Evolutionary conservation across 2,888 invertebrate species (phyloP).

Genomic region (Drosophila affinis): DNA sequence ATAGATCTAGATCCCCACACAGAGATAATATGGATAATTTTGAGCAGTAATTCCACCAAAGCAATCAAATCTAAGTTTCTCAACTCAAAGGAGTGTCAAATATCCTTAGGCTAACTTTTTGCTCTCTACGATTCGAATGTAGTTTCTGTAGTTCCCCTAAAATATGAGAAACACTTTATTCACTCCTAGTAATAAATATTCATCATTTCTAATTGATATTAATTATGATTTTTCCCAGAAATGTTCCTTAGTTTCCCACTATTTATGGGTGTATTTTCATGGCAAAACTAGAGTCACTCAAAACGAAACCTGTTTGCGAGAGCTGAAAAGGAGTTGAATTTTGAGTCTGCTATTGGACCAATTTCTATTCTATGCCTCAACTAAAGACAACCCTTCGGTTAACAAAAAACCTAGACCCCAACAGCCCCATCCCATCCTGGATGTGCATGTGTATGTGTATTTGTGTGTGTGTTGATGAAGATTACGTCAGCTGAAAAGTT

Average conservation of each 20-base stretch:
- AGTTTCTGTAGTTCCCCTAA: no score
- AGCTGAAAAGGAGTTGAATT: conserved; percentile 8
- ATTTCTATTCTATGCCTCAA: conserved; percentile 14
- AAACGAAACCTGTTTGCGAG: conserved; percentile 5
- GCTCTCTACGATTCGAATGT: no score
- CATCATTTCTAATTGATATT: no score
- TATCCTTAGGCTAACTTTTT: not conserved
- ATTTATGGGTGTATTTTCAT: not conserved
- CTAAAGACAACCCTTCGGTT: conserved; percentile 16
- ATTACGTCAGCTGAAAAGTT: conserved; percentile 79
- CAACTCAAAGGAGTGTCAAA: not conserved
- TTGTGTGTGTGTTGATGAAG: conserved; percentile 72
- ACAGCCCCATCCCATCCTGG: conserved; percentile 7
- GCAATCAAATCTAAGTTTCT: no score
- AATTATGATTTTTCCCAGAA: not conserved
- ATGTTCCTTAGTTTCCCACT: not conserved
- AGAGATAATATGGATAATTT: no score
- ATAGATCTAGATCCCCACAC: no score
- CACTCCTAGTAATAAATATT: no score
- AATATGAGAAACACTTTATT: no score
- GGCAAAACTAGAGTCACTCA: conserved; percentile 17
- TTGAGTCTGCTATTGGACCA: conserved; percentile 17
- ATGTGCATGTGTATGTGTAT: conserved; percentile 21
- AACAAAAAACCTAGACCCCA: not conserved
- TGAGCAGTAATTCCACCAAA: not conserved